Percentiles rank a stretch among this genome's conserved stretches.
phyloP scores from a whole-genome alignment of 1,140 invertebrate species.

The Ericerus pela region DNA sequence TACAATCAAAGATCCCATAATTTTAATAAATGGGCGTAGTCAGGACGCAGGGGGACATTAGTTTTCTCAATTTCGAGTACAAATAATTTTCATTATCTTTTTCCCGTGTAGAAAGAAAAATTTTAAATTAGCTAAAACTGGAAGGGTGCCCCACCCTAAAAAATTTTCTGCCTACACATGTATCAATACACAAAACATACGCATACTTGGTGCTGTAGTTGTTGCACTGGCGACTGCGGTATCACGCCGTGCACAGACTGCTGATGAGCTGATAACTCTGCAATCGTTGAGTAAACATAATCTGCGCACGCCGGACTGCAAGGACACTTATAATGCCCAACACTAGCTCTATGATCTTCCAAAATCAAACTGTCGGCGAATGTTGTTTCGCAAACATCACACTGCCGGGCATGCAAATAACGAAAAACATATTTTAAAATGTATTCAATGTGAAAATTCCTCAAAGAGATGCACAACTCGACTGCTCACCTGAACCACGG shows the following conservation, averaged over 20 bases:
- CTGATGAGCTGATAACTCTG: conserved; percentile 32
- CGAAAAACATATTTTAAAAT: neutral
- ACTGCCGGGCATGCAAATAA: neutral
- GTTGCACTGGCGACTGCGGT: conserved; percentile 34
- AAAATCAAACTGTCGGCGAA: conserved; percentile 20
- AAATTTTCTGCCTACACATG: too few relatives aligned
- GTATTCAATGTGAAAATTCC: neutral
- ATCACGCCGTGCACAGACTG: conserved; percentile 30
- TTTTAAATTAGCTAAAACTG: too few relatives aligned
- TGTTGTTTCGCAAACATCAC: neutral
- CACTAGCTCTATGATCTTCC: conserved; percentile 32
- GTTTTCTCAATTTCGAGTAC: too few relatives aligned
- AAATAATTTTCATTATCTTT: too few relatives aligned
- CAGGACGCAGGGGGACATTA: neutral
- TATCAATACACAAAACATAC: neutral
- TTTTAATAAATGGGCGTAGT: too few relatives aligned
- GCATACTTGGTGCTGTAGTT: conserved; percentile 34
- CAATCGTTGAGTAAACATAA: conserved; percentile 28
- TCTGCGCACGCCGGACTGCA: conserved; percentile 30
- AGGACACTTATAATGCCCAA: conserved; percentile 35
- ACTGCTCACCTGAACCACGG: neutral
- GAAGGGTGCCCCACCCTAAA: too few relatives aligned
- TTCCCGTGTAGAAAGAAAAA: too few relatives aligned
- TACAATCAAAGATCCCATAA: too few relatives aligned
- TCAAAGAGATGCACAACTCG: neutral